A percentile compares a stretch with the other conserved stretches of the same genome.
Evolutionary conservation across 2,797 vertebrate genomes (phyloP).

Genomic region (Synaphobranchus kaupii): DNA sequence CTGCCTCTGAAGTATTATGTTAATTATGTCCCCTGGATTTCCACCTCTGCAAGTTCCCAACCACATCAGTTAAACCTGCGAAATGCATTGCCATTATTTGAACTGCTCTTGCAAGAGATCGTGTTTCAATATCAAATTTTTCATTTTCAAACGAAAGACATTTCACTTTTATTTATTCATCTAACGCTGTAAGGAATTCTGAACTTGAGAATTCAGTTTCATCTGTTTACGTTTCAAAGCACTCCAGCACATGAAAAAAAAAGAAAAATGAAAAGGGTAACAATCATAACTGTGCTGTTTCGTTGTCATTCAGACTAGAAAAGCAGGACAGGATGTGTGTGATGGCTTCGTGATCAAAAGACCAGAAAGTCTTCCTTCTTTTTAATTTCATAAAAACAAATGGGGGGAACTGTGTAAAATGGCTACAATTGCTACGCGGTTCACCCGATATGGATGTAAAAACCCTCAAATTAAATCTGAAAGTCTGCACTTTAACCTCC

Average conservation of each 20-base stretch:
- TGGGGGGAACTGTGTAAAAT: too few relatives aligned
- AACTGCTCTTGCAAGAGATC: background rate
- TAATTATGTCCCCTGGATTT: too few relatives aligned
- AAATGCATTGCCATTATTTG: background rate
- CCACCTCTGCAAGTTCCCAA: too few relatives aligned
- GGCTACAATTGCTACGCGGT: too few relatives aligned
- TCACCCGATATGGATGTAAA: too few relatives aligned
- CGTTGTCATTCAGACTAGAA: background rate
- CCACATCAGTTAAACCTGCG: background rate
- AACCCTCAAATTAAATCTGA: too few relatives aligned
- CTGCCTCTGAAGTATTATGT: too few relatives aligned
- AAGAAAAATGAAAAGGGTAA: background rate
- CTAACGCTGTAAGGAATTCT: background rate
- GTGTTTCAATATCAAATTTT: background rate
- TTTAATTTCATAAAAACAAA: background rate
- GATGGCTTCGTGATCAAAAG: background rate
- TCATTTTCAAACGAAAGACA: background rate
- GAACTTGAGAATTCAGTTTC: background rate
- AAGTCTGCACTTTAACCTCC: too few relatives aligned
- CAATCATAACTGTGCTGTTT: background rate
- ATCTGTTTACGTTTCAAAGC: slow-evolving; percentile 15
- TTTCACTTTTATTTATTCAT: slow-evolving; percentile 3
- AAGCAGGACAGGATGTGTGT: too few relatives aligned
- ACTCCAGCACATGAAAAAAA: background rate
- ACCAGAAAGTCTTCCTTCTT: background rate